Base-by-base conservation (phyloP, 2,888 invertebrate genomes). In the Bembecia ichneumoniformis region DNA sequence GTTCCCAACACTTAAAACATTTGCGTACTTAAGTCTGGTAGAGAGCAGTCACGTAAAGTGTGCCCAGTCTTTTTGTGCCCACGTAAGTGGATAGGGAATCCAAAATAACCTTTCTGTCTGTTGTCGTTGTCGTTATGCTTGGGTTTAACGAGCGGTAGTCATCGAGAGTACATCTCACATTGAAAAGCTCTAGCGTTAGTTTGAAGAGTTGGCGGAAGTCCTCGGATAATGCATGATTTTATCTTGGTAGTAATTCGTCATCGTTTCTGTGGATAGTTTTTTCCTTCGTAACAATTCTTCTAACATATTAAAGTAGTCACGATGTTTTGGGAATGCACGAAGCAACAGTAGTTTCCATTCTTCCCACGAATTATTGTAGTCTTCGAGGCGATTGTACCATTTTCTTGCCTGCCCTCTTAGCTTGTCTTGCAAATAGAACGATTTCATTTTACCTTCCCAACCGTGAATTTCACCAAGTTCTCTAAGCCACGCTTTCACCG, bases 241-340 rank as follows among this genome's bases (percentile, higher is more conserved):
- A 1, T 64, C 62, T 43, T 67, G 64, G n/a, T 60, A 64, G 35
- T 64, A 66, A 43, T 64, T 59, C 0, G 60, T 63, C 62, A 64
- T 63, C 0, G 44, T 51, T 48, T 63, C 58, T 4, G 16, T 43
- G 3, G 52, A 47, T 35, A 58, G 11, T 48, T 63, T 62, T 43
- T 51, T 60, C 40, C 63, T 49, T 0, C 48, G 17, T n/a, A 62
- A 35, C 53, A 63, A 49, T 35, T 64, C 63, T 34, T 61, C 62
- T 1, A 63, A 17, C 10, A 58, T 35, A 5, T 46, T 51, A 3
- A 49, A 49, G 34, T 58, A 63, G 20, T 67, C 64, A n/a, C n/a
- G n/a, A n/a, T n/a, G n/a, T n/a, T n/a, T n/a, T n/a, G n/a, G n/a
- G n/a, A n/a, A n/a, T n/a, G n/a, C n/a, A n/a, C n/a, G n/a, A n/a